Percentiles rank a stretch among this genome's conserved stretches.
Conservation (phyloP, 2,797 vertebrate genomes). For the Neomorphus geoffroyi region DNA sequence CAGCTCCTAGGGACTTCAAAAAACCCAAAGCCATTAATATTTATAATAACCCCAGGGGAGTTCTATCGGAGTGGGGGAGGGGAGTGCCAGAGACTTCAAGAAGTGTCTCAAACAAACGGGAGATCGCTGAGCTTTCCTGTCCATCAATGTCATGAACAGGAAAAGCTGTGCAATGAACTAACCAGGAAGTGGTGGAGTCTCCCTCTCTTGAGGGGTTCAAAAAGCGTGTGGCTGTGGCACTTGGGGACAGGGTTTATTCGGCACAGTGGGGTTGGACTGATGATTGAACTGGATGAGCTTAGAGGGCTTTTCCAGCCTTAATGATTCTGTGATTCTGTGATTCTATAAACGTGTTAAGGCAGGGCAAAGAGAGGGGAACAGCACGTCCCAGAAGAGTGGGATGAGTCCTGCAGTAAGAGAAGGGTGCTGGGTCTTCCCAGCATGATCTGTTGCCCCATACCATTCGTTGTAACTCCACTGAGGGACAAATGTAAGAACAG, state of each 20-base stretch:
- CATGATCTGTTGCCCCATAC: background rate
- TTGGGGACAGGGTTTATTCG: too few species aligned
- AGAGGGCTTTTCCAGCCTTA: too few species aligned
- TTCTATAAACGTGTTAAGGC: background rate
- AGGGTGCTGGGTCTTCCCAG: background rate
- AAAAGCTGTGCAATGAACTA: background rate
- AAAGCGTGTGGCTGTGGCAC: too few species aligned
- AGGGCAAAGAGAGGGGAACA: background rate
- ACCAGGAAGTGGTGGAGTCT: too few species aligned
- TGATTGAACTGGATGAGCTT: too few species aligned
- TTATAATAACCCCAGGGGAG: background rate
- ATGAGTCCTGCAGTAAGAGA: background rate
- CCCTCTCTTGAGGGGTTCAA: too few species aligned
- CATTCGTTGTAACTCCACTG: background rate
- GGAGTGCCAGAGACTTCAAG: background rate
- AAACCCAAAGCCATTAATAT: background rate
- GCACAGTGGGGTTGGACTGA: too few species aligned
- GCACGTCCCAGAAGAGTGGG: background rate
- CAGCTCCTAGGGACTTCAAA: background rate
- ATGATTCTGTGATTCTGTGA: too few species aligned
- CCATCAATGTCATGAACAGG: background rate
- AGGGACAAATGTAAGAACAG: background rate
- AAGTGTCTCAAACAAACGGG: background rate
- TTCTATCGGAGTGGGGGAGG: background rate
- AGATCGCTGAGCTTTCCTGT: background rate